phyloP scores from a whole-genome alignment of 2,888 invertebrate genomes.

The Mythimna albipuncta region DNA sequence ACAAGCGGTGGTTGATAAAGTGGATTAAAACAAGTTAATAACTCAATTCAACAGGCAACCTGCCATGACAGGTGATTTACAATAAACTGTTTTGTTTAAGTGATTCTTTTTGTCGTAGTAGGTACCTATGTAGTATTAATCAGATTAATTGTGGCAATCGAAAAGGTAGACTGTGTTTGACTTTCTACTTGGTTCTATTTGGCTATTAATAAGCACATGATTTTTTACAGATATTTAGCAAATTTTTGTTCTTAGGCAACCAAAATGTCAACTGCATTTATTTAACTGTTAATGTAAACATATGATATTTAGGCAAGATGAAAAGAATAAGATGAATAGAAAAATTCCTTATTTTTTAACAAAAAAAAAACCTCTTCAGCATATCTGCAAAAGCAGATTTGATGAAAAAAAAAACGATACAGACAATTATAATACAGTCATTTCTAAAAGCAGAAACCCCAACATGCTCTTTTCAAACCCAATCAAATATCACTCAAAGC shows the following conservation, averaged over 20 bases:
- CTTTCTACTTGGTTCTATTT: background rate
- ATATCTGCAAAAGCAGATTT: background rate
- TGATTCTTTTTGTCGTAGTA: background rate
- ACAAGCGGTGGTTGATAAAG: conserved; percentile 16
- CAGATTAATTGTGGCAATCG: background rate
- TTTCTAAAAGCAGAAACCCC: background rate
- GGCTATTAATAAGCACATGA: too few species aligned
- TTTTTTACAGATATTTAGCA: too few species aligned
- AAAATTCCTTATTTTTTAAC: background rate
- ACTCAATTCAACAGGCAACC: conserved; percentile 30
- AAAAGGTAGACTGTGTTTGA: background rate
- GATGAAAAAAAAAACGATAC: background rate
- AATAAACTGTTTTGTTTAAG: conserved; percentile 2
- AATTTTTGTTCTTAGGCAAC: too few species aligned
- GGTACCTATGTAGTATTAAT: background rate
- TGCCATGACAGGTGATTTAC: background rate
- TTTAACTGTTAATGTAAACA: too few species aligned
- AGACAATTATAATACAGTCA: background rate
- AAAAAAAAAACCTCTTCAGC: background rate
- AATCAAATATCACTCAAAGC: background rate
- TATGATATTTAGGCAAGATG: background rate
- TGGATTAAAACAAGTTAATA: conserved; percentile 31
- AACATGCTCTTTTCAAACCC: background rate
- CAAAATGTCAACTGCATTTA: too few species aligned
- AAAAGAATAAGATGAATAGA: background rate